These are phyloP conservation scores for Prochilodus magdalenae DNA, from an alignment of 2,113 vertebrate species.

Conservation along the genomic window DNA sequence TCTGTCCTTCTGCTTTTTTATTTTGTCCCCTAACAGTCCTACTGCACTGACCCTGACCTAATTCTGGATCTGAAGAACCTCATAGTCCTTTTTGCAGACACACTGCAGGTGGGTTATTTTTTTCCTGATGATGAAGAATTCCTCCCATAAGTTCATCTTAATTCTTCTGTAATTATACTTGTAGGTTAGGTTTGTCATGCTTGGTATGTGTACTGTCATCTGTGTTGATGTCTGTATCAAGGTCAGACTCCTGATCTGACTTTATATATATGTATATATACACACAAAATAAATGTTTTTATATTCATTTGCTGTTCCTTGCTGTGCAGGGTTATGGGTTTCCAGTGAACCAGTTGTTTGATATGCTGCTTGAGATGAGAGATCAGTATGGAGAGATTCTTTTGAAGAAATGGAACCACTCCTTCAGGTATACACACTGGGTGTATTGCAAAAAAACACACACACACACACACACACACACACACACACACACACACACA, in stretches of 20 bases:
- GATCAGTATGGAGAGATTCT: conserved; percentile 96
- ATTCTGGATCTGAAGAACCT: conserved; percentile 97
- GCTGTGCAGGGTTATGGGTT: conserved; percentile 89
- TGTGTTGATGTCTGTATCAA: no score
- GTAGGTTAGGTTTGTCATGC: not conserved
- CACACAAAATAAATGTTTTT: no score
- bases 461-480: no score
- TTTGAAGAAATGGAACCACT: conserved; percentile 91
- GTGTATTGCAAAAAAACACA: no score
- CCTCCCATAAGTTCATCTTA: not conserved
- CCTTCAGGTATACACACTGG: conserved; percentile 95
- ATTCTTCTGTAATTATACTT: not conserved
- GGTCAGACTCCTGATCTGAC: no score
- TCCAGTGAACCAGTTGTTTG: conserved; percentile 93
- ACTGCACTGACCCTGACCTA: conserved; percentile 93
- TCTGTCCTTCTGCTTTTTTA: conserved; percentile 60
- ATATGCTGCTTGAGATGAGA: conserved; percentile 95
- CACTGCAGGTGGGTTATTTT: conserved; percentile 85
- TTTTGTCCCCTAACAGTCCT: conserved; percentile 81
- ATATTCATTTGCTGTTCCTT: not conserved
- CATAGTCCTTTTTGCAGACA: conserved; percentile 96
- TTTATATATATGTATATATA: no score
- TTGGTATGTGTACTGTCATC: not conserved
- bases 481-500: no score
- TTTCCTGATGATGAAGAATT: not conserved